Base-by-base conservation (phyloP, 2,888 invertebrate species). In the Platynereis dumerilii region DNA sequence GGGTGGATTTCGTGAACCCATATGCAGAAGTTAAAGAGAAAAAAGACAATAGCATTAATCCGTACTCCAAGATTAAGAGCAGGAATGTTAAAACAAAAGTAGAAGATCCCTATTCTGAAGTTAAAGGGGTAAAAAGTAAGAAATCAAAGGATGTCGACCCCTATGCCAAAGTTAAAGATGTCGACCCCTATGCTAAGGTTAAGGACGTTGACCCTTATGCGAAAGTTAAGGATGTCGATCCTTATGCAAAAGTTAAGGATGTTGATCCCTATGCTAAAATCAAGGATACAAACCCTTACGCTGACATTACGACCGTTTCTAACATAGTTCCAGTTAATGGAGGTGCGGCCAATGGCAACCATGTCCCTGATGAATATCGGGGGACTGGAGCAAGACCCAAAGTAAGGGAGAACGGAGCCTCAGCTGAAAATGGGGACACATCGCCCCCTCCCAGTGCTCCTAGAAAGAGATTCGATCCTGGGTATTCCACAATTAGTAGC, bases 301-400 rank as follows among this genome's bases (percentile, higher is more conserved):
- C 48, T 5, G 48, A 20, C 48, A 48, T 48, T 48, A 7, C 34
- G 34, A 7, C 34, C 5, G 12, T 34, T 34, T 5, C 12, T 34
- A 5, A 5, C 12, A n/a, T n/a, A n/a, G 34, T 34, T 12, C 34
- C 34, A 7, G 5, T 12, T 7, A 34, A 34, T 12, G 34, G 34
- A 34, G 34, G 7, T 34, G 34, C 34, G 5, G 34, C 34, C 5
- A 34, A 34, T 34, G 34, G 34, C 34, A 44, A 45, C 20, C 28
- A 29, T 7, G 1, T 5, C 2, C 22, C 53, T 22, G 10, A 48
- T 17, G 42, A 48, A 22, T 60, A 53, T 26, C 27, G 22, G 15
- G 60, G 60, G 29, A 60, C 53, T 5, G 60, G 60, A 7, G 60
- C 60, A 20, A 2, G 60, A 53, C 60, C 60, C 20, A 60, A 60